A percentile compares a stretch with the other conserved stretches of the same genome.
phyloP scores from a whole-genome alignment of 2,113 vertebrate genomes.

The Arvicanthis niloticus region DNA sequence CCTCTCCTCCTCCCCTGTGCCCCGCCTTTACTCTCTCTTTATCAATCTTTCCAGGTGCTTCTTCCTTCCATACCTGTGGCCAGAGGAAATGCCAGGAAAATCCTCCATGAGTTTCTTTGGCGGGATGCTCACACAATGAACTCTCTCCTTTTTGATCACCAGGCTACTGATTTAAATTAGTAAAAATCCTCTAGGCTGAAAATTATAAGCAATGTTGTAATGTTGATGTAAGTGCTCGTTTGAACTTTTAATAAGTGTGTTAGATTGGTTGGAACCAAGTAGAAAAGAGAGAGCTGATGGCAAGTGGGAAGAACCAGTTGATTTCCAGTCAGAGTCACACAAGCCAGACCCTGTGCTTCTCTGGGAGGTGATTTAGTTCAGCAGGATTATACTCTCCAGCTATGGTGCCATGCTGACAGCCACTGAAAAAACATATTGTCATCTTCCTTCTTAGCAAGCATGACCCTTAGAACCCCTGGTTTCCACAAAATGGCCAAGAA shows the following conservation, averaged over 20 bases:
- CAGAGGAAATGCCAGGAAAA: slow-evolving; percentile 60
- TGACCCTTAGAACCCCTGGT: slow-evolving; percentile 18
- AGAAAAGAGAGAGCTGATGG: slow-evolving; percentile 59
- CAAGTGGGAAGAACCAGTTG: slow-evolving; percentile 53
- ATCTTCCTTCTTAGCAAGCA: neutral
- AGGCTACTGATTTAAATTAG: slow-evolving; percentile 69
- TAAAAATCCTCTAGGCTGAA: slow-evolving; percentile 46
- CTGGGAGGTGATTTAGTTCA: neutral
- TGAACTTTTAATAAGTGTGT: slow-evolving; percentile 63
- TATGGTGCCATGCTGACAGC: slow-evolving; percentile 32
- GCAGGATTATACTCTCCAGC: neutral
- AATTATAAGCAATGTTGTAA: slow-evolving; percentile 54
- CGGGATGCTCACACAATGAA: slow-evolving; percentile 5
- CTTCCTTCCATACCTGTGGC: slow-evolving; percentile 22
- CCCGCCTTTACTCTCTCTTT: neutral
- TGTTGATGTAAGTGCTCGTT: slow-evolving; percentile 62
- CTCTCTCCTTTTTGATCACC: slow-evolving; percentile 57
- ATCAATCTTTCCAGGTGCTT: neutral
- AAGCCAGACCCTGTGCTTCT: slow-evolving; percentile 27
- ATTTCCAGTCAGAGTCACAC: slow-evolving; percentile 10
- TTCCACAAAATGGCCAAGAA: neutral
- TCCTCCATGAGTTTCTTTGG: slow-evolving; percentile 14
- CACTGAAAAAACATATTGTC: neutral
- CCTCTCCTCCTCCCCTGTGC: neutral
- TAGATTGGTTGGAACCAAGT: slow-evolving; percentile 41